Evolutionary conservation across 2,797 vertebrate genomes (phyloP).

Genomic region (Mormyrus proboscirostris): DNA sequence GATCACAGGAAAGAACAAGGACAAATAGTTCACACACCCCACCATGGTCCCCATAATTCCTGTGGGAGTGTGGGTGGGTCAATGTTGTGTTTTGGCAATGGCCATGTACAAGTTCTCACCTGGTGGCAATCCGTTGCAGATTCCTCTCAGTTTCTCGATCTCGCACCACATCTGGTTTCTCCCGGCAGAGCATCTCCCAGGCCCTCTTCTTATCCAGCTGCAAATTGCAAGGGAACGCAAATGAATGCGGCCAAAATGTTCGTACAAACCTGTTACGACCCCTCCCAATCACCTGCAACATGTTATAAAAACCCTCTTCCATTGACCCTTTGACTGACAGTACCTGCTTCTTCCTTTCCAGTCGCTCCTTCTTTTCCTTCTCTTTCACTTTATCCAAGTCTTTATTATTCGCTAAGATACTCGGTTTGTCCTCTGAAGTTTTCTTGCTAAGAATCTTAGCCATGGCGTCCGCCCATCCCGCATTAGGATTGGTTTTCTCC

Average conservation of each 20-base stretch:
- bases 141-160: conserved; percentile 76
- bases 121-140: conserved; percentile 86
- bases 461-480: conserved; percentile 92
- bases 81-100: not conserved
- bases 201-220: conserved; percentile 71
- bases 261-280: not conserved
- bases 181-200: conserved; percentile 89
- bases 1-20: not conserved
- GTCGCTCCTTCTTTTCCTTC: conserved; percentile 59
- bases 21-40: not conserved
- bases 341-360: conserved; percentile 75
- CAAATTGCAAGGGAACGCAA: not conserved
- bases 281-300: not conserved
- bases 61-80: not conserved
- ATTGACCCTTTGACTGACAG: not conserved
- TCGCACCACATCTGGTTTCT: conserved; percentile 78
- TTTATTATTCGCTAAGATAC: conserved; percentile 79
- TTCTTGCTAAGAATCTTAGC: conserved; percentile 81
- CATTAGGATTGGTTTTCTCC: conserved; percentile 42
- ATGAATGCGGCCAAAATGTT: not conserved
- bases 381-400: conserved; percentile 70
- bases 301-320: not conserved
- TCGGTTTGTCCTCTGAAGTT: conserved; percentile 56
- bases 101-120: conserved; percentile 53
- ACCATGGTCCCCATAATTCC: not conserved